These are phyloP conservation scores for Crocallis elinguaria DNA, from an alignment of 2,888 invertebrate species.

Conservation along the genomic window DNA sequence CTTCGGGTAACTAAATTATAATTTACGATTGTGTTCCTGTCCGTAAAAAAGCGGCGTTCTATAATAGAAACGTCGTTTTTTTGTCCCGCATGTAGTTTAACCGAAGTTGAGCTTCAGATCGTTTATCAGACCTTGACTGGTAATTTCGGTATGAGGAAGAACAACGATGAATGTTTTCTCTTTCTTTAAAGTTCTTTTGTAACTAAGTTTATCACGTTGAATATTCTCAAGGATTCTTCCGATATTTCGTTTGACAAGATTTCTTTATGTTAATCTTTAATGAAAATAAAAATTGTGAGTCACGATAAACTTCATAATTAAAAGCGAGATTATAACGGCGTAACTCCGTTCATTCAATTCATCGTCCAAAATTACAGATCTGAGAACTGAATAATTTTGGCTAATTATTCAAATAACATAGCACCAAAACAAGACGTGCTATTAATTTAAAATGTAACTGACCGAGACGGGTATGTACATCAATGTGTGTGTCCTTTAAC, in stretches of 20 bases:
- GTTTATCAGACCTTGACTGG: constrained; percentile 51
- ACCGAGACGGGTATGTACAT: constrained; percentile 65
- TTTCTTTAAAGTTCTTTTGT: constrained; percentile 47
- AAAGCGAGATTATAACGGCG: not conserved
- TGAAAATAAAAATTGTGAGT: not conserved
- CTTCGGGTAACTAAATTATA: constrained; percentile 76
- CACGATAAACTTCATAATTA: not conserved
- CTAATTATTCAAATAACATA: constrained; percentile 17
- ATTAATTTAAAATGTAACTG: constrained; percentile 35
- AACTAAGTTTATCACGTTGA: not conserved
- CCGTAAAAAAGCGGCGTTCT: constrained; percentile 72
- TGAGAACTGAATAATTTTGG: constrained; percentile 6
- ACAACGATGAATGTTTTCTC: constrained; percentile 58
- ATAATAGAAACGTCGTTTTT: constrained; percentile 82
- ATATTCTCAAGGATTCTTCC: too few relatives aligned
- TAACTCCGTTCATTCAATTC: not conserved
- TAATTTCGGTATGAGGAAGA: constrained; percentile 51
- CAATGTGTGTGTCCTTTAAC: constrained; percentile 54
- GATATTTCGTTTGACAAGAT: too few relatives aligned
- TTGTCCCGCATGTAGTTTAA: constrained; percentile 73
- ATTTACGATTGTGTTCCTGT: constrained; percentile 77
- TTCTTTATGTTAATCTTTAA: too few relatives aligned
- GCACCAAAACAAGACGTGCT: not conserved
- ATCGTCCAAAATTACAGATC: not conserved
- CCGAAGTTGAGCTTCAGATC: constrained; percentile 63